These are phyloP conservation scores for Eulithis testata DNA, from an alignment of 2,888 invertebrate genomes.

Conservation along the genomic window DNA sequence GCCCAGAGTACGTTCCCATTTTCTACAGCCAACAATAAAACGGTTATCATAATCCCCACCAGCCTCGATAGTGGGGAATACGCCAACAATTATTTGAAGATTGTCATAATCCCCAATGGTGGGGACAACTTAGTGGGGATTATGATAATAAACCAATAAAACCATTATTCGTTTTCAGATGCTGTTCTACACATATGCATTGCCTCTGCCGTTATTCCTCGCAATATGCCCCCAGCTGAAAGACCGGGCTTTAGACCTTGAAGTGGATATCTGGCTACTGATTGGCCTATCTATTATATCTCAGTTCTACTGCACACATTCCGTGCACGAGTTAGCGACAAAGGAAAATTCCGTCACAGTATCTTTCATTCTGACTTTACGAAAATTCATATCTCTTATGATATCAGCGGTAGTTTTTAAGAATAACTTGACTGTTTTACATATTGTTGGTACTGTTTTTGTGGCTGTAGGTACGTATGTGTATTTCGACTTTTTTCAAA, in stretches of 20 bases:
- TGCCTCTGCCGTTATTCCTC: slow-evolving; percentile 71
- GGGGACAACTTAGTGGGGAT: no score
- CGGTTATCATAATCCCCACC: no score
- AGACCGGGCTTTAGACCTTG: slow-evolving; percentile 49
- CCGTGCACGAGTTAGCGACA: slow-evolving; percentile 72
- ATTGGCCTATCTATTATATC: slow-evolving; percentile 63
- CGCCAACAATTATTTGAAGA: no score
- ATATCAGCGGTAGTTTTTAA: slow-evolving; percentile 76
- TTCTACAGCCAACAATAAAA: no score
- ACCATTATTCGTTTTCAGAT: slow-evolving; percentile 62
- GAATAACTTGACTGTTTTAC: slow-evolving; percentile 69
- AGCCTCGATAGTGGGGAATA: no score
- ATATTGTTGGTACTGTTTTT: slow-evolving; percentile 65
- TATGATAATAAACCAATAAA: no score
- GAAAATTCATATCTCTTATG: slow-evolving; percentile 72
- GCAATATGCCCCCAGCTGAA: slow-evolving; percentile 62
- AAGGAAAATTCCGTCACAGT: slow-evolving; percentile 73
- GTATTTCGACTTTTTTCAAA: slow-evolving; percentile 72
- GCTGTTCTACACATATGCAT: slow-evolving; percentile 73
- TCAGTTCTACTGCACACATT: slow-evolving; percentile 72
- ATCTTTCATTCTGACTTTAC: slow-evolving; percentile 72
- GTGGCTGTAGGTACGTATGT: slow-evolving; percentile 72
- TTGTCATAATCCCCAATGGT: no score
- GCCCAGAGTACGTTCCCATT: no score
- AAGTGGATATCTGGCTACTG: slow-evolving; percentile 60